Evolutionary conservation across 2,797 vertebrate species (phyloP), one percentile per base, ranked within the genome.

Genomic region (Salmo trutta): DNA sequence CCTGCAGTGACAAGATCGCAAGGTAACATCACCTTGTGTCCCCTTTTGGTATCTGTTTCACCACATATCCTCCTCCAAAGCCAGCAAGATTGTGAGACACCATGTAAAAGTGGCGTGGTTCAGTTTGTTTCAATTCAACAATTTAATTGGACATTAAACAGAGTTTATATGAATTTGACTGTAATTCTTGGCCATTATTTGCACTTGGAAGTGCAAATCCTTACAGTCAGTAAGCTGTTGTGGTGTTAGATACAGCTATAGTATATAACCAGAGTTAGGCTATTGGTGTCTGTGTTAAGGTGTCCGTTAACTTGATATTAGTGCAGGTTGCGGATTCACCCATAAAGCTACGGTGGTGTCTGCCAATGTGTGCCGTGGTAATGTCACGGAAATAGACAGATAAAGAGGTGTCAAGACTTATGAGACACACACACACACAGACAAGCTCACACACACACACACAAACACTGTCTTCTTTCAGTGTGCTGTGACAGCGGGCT

Each of bases 1-100:
- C 98, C 70, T 99, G 98, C 93, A 99, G 98, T 24, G 98, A 99
- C 94, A 99, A 99, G 93, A 99, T 99, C 27, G 96, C 97, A 0
- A 96, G 98, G 98, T 99, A 87, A 93, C 73, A 2, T 0, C 3
- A 15, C 17, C 19, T 33, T 15, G 24, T 29, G 4, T 4, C 2
- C 17, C 56, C 19, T 19, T 59, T n/a, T 21, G 56, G 56, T 59
- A 7, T 19, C 56, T 19, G 3, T 19, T 19, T n/a, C 56, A 4
- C 4, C 53, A 19, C 53, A 56, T 16, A 56, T 56, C 53, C 53
- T 54, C 19, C 54, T n/a, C 56, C 56, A n/a, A n/a, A 47, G 41
- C 41, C 41, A 2, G 5, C 19, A 59, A 6, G 16, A n/a, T 59
- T 21, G 41, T 47, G 56, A 59, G 17, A 59, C 54, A 19, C 54